A percentile compares a stretch with the other conserved stretches of the same genome.
phyloP scores from a whole-genome alignment of 2,797 vertebrate genomes.

The Parauchenoglanis ngamensis region DNA sequence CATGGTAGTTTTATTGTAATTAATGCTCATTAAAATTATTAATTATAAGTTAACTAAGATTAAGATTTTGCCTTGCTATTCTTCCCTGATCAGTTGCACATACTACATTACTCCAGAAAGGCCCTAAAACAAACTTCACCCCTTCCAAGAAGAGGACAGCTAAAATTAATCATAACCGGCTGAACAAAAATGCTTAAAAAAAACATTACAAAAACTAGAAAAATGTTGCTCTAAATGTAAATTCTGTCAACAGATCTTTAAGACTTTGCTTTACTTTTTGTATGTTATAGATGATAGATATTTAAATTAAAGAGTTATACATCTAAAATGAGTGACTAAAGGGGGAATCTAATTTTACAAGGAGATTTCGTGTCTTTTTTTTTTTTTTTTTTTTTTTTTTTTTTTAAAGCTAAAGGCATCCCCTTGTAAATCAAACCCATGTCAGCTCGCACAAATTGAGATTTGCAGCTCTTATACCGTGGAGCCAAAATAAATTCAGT shows the following conservation, averaged over 20 bases:
- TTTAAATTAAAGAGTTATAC: neutral
- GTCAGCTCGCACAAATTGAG: constrained; percentile 42
- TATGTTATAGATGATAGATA: neutral
- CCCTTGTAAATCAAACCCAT: constrained; percentile 15
- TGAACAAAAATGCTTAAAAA: neutral
- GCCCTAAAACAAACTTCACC: neutral
- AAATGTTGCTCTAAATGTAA: neutral
- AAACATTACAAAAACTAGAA: neutral
- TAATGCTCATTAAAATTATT: neutral
- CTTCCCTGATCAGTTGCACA: neutral
- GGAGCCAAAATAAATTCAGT: constrained; percentile 68
- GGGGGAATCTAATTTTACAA: neutral
- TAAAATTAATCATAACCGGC: neutral
- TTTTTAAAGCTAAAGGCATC: neutral
- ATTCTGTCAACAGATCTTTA: neutral
- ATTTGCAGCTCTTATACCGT: constrained; percentile 49
- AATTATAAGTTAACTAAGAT: neutral
- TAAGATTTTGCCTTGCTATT: neutral
- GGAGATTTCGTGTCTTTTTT: neutral
- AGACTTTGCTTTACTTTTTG: neutral
- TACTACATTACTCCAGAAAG: neutral
- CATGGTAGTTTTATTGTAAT: neutral
- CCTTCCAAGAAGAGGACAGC: neutral
- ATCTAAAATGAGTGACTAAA: neutral
- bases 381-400: neutral